Conservation (phyloP, 2,888 invertebrate species). For the Euplexia lucipara region DNA sequence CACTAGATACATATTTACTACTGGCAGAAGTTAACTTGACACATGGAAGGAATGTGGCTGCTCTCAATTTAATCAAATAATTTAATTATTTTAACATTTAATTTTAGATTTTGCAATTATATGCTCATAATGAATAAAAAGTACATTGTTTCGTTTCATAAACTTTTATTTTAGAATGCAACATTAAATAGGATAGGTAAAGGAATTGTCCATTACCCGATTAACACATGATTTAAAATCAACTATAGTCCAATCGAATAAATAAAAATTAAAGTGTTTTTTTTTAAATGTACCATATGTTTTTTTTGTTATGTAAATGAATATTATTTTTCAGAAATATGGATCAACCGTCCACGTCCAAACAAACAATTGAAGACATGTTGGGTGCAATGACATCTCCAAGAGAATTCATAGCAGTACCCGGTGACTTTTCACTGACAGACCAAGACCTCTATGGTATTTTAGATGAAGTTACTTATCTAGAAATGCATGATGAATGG, state of each 20-base stretch:
- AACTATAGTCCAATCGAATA: conserved; percentile 11
- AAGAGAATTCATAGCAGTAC: conserved; percentile 13
- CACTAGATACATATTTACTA: conserved; percentile 10
- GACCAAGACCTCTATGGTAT: conserved; percentile 17
- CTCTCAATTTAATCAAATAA: conserved; percentile 7
- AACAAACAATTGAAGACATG: conserved; percentile 19
- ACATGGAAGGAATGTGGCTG: conserved; percentile 12
- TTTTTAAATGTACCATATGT: conserved; percentile 2
- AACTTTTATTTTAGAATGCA: conserved; percentile 11
- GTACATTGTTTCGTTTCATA: conserved; percentile 8
- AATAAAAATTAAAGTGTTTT: too few relatives aligned
- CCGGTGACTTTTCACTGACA: conserved; percentile 12
- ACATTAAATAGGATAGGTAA: conserved; percentile 11
- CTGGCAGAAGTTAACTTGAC: conserved; percentile 7
- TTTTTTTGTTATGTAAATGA: conserved; percentile 9
- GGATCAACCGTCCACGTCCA: conserved; percentile 16
- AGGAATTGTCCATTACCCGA: conserved; percentile 8
- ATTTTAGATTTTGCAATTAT: conserved; percentile 10
- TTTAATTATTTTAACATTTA: conserved; percentile 11
- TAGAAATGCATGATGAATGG: conserved; percentile 9
- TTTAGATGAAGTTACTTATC: conserved; percentile 15
- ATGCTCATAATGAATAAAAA: conserved; percentile 10
- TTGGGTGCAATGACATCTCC: conserved; percentile 20
- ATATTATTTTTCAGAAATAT: conserved; percentile 16
- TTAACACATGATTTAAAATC: conserved; percentile 11